These are phyloP conservation scores for Eilema depressum DNA, from an alignment of 2,888 invertebrate genomes.

Conservation along the genomic window DNA sequence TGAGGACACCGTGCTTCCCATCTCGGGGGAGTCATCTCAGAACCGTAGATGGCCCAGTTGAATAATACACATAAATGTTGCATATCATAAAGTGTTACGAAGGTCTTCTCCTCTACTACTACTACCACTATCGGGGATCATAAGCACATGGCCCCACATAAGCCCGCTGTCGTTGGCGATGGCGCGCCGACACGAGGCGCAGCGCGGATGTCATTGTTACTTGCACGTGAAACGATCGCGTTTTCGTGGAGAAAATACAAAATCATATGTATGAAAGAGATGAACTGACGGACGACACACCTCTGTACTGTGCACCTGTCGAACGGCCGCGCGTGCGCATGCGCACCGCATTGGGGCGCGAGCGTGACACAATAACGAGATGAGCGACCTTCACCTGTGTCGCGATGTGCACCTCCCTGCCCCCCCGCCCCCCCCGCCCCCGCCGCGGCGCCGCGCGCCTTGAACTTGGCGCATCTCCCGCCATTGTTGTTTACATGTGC, in stretches of 20 bases:
- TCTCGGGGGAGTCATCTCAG: too few relatives aligned
- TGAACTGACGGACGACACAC: not conserved
- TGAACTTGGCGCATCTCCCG: conserved; percentile 47
- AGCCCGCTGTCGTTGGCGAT: too few relatives aligned
- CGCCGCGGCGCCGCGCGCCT: conserved; percentile 21
- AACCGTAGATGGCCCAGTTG: too few relatives aligned
- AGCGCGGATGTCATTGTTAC: not conserved
- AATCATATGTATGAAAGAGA: not conserved
- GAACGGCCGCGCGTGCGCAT: not conserved
- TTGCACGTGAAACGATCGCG: too few relatives aligned
- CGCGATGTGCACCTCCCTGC: conserved; percentile 1
- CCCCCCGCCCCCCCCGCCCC: conserved; percentile 11
- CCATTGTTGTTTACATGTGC: conserved; percentile 27
- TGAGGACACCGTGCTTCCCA: too few relatives aligned
- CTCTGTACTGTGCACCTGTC: not conserved
- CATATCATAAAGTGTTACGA: too few relatives aligned
- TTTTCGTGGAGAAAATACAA: not conserved
- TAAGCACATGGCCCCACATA: too few relatives aligned
- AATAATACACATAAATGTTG: too few relatives aligned
- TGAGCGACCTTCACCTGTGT: conserved; percentile 18
- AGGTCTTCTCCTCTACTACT: too few relatives aligned
- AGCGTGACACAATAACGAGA: conserved; percentile 4
- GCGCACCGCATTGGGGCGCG: not conserved
- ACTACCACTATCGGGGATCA: too few relatives aligned
- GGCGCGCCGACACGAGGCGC: too few relatives aligned